These are phyloP conservation scores for Neodiprion pinetum DNA, from an alignment of 1,140 invertebrate genomes.

Conservation along the genomic window DNA sequence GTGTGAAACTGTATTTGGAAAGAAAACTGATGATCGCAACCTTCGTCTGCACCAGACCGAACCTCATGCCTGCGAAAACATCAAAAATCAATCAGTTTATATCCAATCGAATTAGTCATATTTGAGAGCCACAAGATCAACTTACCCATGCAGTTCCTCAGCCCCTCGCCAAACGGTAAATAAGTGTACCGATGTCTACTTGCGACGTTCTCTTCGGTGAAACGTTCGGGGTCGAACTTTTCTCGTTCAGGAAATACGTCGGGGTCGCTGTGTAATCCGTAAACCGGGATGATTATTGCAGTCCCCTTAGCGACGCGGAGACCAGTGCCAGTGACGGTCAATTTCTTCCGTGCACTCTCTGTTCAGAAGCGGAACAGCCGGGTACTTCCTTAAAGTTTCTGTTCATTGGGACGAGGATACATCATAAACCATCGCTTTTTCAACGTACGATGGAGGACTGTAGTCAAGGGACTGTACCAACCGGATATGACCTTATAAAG, in stretches of 20 bases:
- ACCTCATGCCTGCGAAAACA: constrained; percentile 61
- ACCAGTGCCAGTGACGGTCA: constrained; percentile 55
- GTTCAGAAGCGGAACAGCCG: constrained; percentile 61
- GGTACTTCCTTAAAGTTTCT: constrained; percentile 67
- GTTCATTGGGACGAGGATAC: constrained; percentile 18
- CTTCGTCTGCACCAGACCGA: constrained; percentile 69
- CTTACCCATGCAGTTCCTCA: constrained; percentile 63
- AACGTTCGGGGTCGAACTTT: constrained; percentile 72
- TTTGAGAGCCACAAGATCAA: constrained; percentile 14
- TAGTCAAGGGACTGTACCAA: constrained; percentile 12
- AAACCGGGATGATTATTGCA: constrained; percentile 59
- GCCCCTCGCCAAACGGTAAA: constrained; percentile 66
- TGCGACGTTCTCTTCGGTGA: constrained; percentile 60
- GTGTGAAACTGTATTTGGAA: constrained; percentile 41
- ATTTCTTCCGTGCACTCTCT: constrained; percentile 61
- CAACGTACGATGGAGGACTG: too few relatives aligned
- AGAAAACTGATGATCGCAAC: constrained; percentile 60
- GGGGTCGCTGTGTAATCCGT: constrained; percentile 69
- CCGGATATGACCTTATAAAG: constrained; percentile 38
- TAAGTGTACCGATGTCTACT: constrained; percentile 51
- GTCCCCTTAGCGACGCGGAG: constrained; percentile 58
- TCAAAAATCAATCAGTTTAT: constrained; percentile 15
- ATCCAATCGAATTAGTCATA: background rate
- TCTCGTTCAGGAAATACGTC: constrained; percentile 69
- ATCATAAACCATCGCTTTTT: background rate